Evolutionary conservation across 2,888 invertebrate species (phyloP).

Genomic region (Chaitophorus viminalis): DNA sequence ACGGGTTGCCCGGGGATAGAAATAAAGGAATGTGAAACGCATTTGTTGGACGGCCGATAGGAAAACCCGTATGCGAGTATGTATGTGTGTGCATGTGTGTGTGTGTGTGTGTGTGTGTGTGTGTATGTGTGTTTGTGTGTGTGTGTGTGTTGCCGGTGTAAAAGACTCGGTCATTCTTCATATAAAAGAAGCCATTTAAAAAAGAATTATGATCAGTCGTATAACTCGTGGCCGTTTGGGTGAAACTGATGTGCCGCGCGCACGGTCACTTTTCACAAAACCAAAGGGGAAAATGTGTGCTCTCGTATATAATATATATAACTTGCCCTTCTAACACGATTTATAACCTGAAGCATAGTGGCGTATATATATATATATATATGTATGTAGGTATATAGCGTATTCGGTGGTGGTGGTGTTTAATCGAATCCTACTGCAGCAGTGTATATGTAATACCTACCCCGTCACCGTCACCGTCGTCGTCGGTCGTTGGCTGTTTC

Average conservation of each 20-base stretch:
- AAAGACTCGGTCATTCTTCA: constrained; percentile 58
- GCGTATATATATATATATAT: too few relatives aligned
- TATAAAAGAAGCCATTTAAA: constrained; percentile 62
- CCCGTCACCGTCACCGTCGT: constrained; percentile 7
- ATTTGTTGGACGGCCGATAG: constrained; percentile 51
- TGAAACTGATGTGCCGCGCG: constrained; percentile 57
- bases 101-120: neutral
- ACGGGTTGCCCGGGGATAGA: neutral
- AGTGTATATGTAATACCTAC: neutral
- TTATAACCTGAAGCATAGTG: constrained; percentile 35
- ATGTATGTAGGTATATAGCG: neutral
- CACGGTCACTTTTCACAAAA: constrained; percentile 59
- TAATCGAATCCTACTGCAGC: constrained; percentile 49
- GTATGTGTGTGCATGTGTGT: neutral
- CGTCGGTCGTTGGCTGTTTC: constrained; percentile 30
- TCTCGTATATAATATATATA: neutral
- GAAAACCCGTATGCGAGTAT: constrained; percentile 35
- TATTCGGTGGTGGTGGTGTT: constrained; percentile 26
- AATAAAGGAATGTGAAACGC: constrained; percentile 30
- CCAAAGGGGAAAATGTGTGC: constrained; percentile 5
- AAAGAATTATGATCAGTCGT: constrained; percentile 61
- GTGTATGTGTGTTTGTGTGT: too few relatives aligned
- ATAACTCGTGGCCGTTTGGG: constrained; percentile 58
- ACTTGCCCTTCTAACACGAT: constrained; percentile 39
- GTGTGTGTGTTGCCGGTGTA: constrained; percentile 27